A percentile compares a stretch with the other conserved stretches of the same genome.
Evolutionary conservation across 2,797 vertebrate species (phyloP).

Genomic region (Sardinella longiceps): DNA sequence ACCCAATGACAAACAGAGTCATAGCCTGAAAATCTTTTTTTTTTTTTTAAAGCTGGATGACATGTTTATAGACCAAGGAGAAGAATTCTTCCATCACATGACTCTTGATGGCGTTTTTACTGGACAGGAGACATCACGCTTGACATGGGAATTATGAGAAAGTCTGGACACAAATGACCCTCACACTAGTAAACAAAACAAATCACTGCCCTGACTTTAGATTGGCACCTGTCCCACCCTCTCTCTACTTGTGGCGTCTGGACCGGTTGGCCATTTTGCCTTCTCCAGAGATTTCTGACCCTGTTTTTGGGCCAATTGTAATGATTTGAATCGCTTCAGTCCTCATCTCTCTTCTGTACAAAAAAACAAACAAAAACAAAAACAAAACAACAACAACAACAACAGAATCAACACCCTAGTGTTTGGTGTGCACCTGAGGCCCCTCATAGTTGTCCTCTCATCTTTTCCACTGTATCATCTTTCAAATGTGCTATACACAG

Average conservation of each 20-base stretch:
- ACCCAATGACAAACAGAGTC: conserved; percentile 56
- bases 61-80: neutral
- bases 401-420: conserved; percentile 7
- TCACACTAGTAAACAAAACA: neutral
- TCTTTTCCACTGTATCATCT: conserved; percentile 33
- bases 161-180: neutral
- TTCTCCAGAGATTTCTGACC: neutral
- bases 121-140: conserved; percentile 8
- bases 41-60: neutral
- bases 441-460: conserved; percentile 32
- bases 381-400: too few relatives aligned
- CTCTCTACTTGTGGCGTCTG: neutral
- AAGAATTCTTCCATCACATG: neutral
- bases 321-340: conserved; percentile 28
- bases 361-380: too few relatives aligned
- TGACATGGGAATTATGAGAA: neutral
- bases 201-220: conserved; percentile 21
- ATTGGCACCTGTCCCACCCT: conserved; percentile 2
- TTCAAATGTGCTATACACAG: conserved; percentile 34
- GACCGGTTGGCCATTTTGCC: neutral
- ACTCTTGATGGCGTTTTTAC: conserved; percentile 10
- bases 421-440: conserved; percentile 33
- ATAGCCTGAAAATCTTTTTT: neutral
- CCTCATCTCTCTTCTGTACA: conserved; percentile 47
- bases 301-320: neutral